A percentile compares a stretch with the other conserved stretches of the same genome.
Evolutionary conservation across 2,797 vertebrate species (phyloP).

Genomic region (Buceros bicornis): DNA sequence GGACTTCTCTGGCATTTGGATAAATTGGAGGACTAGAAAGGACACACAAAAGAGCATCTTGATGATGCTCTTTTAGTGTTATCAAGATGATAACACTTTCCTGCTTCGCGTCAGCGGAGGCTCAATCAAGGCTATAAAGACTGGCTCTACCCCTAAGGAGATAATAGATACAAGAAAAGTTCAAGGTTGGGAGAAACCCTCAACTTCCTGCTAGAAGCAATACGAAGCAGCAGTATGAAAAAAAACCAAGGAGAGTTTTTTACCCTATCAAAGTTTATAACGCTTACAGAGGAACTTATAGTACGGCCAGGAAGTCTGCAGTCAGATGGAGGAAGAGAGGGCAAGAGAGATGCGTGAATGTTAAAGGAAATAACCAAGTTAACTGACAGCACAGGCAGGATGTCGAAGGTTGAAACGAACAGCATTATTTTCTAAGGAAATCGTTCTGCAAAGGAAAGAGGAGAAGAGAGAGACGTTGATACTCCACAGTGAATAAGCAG

Average conservation of each 20-base stretch:
- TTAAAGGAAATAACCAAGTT: not conserved
- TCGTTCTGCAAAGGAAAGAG: not conserved
- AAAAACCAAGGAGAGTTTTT: not conserved
- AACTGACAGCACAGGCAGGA: not conserved
- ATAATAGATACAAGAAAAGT: not conserved
- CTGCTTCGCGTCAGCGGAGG: not conserved
- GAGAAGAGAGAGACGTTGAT: not conserved
- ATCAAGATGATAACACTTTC: not conserved
- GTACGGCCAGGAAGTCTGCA: not conserved
- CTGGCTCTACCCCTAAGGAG: not conserved
- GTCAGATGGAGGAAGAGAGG: slow-evolving; percentile 23
- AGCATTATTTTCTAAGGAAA: not conserved
- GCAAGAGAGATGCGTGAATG: not conserved
- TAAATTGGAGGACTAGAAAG: not conserved
- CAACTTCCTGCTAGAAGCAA: not conserved
- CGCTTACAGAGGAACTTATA: not conserved
- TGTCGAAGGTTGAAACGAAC: not conserved
- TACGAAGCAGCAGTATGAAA: not conserved
- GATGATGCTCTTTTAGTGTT: too few species aligned
- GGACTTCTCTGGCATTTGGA: not conserved
- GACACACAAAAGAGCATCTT: not conserved
- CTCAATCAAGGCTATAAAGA: not conserved
- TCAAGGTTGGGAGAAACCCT: not conserved
- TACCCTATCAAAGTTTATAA: not conserved
- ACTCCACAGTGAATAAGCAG: not conserved